Evolutionary conservation across 2,888 invertebrate species (phyloP), one percentile per base, ranked within the genome.

Genomic region (Nomada ruficornis): DNA sequence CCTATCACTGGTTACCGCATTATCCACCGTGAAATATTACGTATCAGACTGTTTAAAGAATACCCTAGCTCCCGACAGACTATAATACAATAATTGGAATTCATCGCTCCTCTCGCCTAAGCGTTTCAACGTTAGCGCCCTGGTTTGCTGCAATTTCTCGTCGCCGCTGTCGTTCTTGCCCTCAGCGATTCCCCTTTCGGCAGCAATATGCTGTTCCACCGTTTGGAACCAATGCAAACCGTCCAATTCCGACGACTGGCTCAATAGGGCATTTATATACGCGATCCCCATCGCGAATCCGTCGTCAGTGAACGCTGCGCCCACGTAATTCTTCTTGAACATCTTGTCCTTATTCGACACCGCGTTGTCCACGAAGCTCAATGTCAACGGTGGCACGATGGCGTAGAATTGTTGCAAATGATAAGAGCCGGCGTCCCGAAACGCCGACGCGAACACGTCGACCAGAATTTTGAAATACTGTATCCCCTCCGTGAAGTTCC

Each of bases 231-330:
- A 99, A 93, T 98, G 98, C 9, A 99, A 95, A 0, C 98, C 96
- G 94, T 99, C 98, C 92, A 99, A 97, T 90, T 98, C 97, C 26
- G 94, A 93, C 88, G 95, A 96, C 94, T 99, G 98, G 93, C 98
- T 96, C 62, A 99, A 94, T 80, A 99, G 95, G 92, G 98, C 98
- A 80, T 99, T 95, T 88, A 99, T 97, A 91, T 98, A 99, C 0
- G 99, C 98, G 52, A 97, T 94, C 92, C 99, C 99, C 96, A 99
- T 98, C 5, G 98, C 97, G 94, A 99, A 99, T 18, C 99, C 99
- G 94, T 99, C 99, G 94, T 99, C 99, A 15, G 99, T 98, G 92
- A 99, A 98, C 0, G 98, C 96, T 67, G 98, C 97, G 18, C 97
- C 98, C 18, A 95, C 95, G 94, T 97, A 97, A 92, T 97, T 97